These are phyloP conservation scores for Dione vanillae DNA, from an alignment of 2,888 invertebrate species.

Conservation along the genomic window DNA sequence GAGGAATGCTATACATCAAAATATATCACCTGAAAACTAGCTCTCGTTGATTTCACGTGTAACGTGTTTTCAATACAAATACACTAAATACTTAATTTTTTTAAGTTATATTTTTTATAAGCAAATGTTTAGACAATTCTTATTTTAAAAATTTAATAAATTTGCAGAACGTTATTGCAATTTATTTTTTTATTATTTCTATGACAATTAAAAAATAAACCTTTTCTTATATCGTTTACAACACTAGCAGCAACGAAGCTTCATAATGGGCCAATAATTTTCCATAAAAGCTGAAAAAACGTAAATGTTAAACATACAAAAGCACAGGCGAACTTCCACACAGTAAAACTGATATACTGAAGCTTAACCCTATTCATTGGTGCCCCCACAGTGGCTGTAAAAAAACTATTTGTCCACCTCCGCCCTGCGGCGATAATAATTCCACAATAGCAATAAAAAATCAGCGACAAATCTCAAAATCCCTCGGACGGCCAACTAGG, in stretches of 20 bases:
- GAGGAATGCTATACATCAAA: not conserved
- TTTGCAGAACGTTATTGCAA: not conserved
- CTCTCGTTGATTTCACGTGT: not conserved
- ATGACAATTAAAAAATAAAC: not conserved
- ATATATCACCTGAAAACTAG: not conserved
- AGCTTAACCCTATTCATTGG: constrained; percentile 43
- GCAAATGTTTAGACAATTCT: no score
- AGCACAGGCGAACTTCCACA: constrained; percentile 23
- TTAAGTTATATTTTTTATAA: not conserved
- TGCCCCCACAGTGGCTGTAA: constrained; percentile 42
- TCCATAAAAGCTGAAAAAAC: constrained; percentile 22
- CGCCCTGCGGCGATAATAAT: constrained; percentile 72
- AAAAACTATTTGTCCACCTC: constrained; percentile 64
- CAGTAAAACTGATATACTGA: constrained; percentile 40
- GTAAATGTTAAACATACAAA: constrained; percentile 18
- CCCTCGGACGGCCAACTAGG: constrained; percentile 75
- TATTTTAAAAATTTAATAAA: no score
- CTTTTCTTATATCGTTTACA: not conserved
- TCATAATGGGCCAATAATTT: constrained; percentile 6
- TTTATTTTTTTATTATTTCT: not conserved
- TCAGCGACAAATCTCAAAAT: constrained; percentile 76
- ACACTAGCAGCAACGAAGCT: not conserved
- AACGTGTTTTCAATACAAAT: not conserved
- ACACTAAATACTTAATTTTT: not conserved
- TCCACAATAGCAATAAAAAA: constrained; percentile 76